These are phyloP conservation scores for Apodemus speciosus DNA, from an alignment of 2,113 vertebrate genomes.

Conservation along the genomic window DNA sequence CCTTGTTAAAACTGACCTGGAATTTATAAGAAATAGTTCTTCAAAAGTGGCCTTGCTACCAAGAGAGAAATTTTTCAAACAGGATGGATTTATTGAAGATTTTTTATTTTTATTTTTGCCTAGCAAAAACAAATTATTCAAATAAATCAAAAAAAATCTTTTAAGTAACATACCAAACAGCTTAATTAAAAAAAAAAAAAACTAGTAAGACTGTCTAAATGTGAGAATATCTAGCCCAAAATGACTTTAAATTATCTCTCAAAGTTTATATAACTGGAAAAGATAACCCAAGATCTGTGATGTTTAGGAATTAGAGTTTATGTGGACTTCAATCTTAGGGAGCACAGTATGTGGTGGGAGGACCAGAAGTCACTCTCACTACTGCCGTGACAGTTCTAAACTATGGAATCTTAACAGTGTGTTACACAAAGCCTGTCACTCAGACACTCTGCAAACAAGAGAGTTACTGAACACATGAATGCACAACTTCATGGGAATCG, in stretches of 20 bases:
- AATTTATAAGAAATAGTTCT: slow-evolving; percentile 48
- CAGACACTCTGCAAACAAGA: background rate
- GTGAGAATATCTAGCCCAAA: background rate
- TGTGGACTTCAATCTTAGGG: slow-evolving; percentile 43
- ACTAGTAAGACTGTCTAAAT: rapidly evolving
- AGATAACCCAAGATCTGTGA: slow-evolving; percentile 34
- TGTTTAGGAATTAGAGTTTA: slow-evolving; percentile 44
- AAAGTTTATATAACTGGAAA: background rate
- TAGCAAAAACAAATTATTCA: slow-evolving; percentile 41
- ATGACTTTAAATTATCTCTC: background rate
- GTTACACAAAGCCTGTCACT: slow-evolving; percentile 11
- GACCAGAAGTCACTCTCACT: slow-evolving; percentile 51
- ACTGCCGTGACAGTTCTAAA: slow-evolving; percentile 5
- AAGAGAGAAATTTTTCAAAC: background rate
- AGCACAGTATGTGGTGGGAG: slow-evolving; percentile 62
- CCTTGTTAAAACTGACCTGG: slow-evolving; percentile 20
- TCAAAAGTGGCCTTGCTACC: background rate
- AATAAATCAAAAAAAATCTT: slow-evolving; percentile 41
- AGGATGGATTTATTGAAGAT: background rate
- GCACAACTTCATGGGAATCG: slow-evolving; percentile 22
- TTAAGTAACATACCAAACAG: slow-evolving; percentile 28
- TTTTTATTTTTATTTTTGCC: background rate
- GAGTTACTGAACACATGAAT: background rate
- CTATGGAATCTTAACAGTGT: slow-evolving; percentile 44
- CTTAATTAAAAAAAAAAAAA: background rate